phyloP scores from a whole-genome alignment of 2,113 vertebrate species.

The Chascanopsetta lugubris region DNA sequence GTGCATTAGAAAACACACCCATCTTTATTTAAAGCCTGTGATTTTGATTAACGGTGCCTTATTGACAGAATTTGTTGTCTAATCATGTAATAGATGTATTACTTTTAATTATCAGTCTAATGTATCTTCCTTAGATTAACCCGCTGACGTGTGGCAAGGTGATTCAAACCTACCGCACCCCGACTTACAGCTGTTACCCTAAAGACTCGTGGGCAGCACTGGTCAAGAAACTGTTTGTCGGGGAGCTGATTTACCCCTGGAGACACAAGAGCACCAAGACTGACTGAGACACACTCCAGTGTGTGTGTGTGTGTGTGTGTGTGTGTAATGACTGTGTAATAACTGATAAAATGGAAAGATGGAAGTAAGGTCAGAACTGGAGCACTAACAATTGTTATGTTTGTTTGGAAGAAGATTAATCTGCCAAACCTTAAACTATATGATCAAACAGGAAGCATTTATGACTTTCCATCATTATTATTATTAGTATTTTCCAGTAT shows the following conservation, averaged over 20 bases:
- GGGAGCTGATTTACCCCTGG: conserved; percentile 97
- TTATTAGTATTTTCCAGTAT: background rate
- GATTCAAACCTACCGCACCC: conserved; percentile 86
- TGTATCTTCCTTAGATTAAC: conserved; percentile 85
- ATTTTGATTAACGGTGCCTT: background rate
- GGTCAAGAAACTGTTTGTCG: conserved; percentile 92
- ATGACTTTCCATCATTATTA: background rate
- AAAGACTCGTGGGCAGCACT: conserved; percentile 91
- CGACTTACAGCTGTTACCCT: conserved; percentile 90
- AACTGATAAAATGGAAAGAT: conserved; percentile 31
- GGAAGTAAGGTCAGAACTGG: background rate
- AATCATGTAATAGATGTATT: background rate
- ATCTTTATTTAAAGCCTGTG: too few relatives aligned
- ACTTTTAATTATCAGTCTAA: background rate
- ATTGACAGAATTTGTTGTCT: background rate
- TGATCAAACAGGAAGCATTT: conserved; percentile 10
- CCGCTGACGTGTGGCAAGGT: conserved; percentile 83
- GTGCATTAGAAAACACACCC: too few relatives aligned
- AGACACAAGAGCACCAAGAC: conserved; percentile 88
- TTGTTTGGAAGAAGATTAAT: background rate
- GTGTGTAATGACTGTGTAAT: conserved; percentile 12
- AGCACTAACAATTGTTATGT: background rate
- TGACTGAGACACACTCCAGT: conserved; percentile 76
- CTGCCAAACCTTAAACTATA: background rate
- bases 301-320: background rate